phyloP scores from a whole-genome alignment of 2,113 vertebrate genomes.

The Mormyrus lacerda region DNA sequence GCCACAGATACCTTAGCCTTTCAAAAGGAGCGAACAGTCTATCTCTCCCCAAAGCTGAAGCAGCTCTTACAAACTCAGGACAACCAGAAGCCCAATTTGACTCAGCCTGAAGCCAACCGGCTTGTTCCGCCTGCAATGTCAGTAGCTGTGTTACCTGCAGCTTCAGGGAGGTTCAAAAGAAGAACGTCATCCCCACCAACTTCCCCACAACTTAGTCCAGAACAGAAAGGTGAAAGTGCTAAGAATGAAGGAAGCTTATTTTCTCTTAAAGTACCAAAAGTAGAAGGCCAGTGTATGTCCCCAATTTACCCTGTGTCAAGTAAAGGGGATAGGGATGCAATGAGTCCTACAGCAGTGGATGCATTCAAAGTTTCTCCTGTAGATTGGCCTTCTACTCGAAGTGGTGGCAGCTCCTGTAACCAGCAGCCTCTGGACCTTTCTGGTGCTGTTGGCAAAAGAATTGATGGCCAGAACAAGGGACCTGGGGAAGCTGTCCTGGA shows the following conservation, averaged over 20 bases:
- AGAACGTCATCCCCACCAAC: conserved; percentile 87
- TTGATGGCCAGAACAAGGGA: conserved; percentile 55
- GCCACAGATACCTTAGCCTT: conserved; percentile 65
- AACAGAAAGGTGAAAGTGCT: conserved; percentile 63
- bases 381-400: conserved; percentile 58
- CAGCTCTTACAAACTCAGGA: conserved; percentile 95
- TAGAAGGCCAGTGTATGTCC: conserved; percentile 69
- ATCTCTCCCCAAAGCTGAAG: conserved; percentile 91
- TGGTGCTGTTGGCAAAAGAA: conserved; percentile 67
- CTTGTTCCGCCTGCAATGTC: conserved; percentile 62
- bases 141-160: conserved; percentile 60
- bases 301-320: conserved; percentile 69
- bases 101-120: conserved; percentile 70
- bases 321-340: conserved; percentile 68
- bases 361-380: conserved; percentile 57
- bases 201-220: conserved; percentile 80
- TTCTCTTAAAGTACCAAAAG: conserved; percentile 80
- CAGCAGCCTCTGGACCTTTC: conserved; percentile 94
- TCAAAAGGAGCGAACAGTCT: conserved; percentile 83
- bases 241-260: conserved; percentile 56
- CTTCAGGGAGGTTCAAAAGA: conserved; percentile 80
- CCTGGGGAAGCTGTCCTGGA: conserved; percentile 80
- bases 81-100: conserved; percentile 61
- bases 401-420: conserved; percentile 84
- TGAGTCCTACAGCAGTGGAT: conserved; percentile 66